A percentile compares a stretch with the other conserved stretches of the same genome.
Evolutionary conservation across 1,140 invertebrate species (phyloP).

Genomic region (Ctenoplectra terminalis): DNA sequence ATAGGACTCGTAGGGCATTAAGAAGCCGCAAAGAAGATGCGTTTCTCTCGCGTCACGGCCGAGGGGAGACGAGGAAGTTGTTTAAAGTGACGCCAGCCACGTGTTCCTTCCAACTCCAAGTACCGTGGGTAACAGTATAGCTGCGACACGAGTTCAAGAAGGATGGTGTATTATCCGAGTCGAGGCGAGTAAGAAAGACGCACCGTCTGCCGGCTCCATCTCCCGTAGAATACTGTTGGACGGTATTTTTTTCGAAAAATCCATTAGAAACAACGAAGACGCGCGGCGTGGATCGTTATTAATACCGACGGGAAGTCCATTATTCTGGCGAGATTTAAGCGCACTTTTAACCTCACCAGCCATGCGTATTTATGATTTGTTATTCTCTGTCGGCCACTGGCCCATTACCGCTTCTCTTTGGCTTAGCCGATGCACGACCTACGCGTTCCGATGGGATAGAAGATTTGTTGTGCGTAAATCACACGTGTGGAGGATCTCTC

Average conservation of each 20-base stretch:
- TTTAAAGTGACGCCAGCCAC: conserved; percentile 67
- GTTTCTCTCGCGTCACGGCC: conserved; percentile 39
- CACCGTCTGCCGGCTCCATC: background rate
- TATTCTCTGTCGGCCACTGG: conserved; percentile 47
- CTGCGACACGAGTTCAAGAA: background rate
- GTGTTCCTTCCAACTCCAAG: conserved; percentile 52
- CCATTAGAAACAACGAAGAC: conserved; percentile 61
- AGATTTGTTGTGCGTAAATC: conserved; percentile 63
- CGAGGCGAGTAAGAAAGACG: background rate
- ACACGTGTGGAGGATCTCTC: conserved; percentile 5
- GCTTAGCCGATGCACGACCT: conserved; percentile 18
- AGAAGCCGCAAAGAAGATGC: conserved; percentile 58
- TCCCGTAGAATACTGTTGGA: conserved; percentile 29
- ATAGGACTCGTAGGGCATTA: conserved; percentile 48
- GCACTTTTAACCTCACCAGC: conserved; percentile 55
- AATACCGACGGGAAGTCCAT: conserved; percentile 60
- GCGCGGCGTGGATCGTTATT: conserved; percentile 40
- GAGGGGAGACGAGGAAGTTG: conserved; percentile 59
- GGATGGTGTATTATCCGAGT: background rate
- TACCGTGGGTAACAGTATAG: conserved; percentile 34
- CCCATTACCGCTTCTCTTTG: conserved; percentile 52
- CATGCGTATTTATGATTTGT: conserved; percentile 65
- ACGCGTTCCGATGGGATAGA: conserved; percentile 31
- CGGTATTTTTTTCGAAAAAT: conserved; percentile 30
- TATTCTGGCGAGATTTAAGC: conserved; percentile 62